Conservation (phyloP, 2,113 vertebrate genomes). For the Cololabis saira region DNA sequence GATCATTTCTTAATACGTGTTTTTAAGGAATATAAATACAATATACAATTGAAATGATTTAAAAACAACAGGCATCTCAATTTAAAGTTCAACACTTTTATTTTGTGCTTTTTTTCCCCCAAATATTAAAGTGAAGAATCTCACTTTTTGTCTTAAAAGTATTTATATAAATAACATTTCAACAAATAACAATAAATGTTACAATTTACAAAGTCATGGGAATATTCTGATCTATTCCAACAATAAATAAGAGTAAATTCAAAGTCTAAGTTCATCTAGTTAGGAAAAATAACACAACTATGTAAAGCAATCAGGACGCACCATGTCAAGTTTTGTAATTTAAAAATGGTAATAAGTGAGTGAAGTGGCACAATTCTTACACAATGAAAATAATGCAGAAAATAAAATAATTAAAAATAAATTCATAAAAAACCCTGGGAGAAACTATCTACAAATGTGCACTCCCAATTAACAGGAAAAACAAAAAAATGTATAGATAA, state of each 20-base stretch:
- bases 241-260: constrained; percentile 80
- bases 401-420: constrained; percentile 62
- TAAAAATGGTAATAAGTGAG: constrained; percentile 58
- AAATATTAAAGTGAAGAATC: constrained; percentile 73
- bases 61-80: not conserved
- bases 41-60: not conserved
- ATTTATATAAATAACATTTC: constrained; percentile 83
- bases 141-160: constrained; percentile 73
- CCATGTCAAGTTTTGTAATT: constrained; percentile 73
- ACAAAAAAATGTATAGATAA: constrained; percentile 53
- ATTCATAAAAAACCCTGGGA: constrained; percentile 56
- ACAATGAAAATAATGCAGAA: constrained; percentile 65
- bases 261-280: constrained; percentile 75
- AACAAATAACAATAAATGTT: constrained; percentile 78
- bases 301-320: constrained; percentile 75
- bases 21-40: not conserved
- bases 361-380: constrained; percentile 72
- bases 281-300: constrained; percentile 68
- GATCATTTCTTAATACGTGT: too few species aligned
- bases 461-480: constrained; percentile 65
- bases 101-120: constrained; percentile 72
- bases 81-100: constrained; percentile 73
- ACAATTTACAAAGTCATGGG: constrained; percentile 74
- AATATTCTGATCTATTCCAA: constrained; percentile 71
- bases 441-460: constrained; percentile 81